Evolutionary conservation across 2,113 vertebrate genomes (phyloP).

Genomic region (Malurus melanocephalus): DNA sequence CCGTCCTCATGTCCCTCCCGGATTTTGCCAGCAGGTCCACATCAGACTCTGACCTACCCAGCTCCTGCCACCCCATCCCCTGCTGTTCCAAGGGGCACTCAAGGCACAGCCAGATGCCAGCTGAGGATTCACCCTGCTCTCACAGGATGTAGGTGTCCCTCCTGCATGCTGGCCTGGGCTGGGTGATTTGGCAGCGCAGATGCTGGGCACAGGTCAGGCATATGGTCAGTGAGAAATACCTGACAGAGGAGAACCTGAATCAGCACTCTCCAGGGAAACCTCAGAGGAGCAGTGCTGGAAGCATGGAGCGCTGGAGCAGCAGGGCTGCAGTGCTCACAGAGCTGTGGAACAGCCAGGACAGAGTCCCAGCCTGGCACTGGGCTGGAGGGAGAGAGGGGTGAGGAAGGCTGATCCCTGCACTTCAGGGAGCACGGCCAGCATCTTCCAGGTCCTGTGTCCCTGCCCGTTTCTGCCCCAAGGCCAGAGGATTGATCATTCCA

Average conservation of each 20-base stretch:
- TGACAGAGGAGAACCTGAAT: fast-evolving
- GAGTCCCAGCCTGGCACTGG: background rate
- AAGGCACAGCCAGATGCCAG: background rate
- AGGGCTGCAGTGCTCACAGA: background rate
- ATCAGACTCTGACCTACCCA: background rate
- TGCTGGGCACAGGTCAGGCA: background rate
- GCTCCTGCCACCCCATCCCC: background rate
- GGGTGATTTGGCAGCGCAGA: fast-evolving
- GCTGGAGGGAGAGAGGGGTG: background rate
- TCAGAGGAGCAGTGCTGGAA: background rate
- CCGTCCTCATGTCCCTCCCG: background rate
- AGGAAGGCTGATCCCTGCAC: background rate
- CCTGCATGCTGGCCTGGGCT: background rate
- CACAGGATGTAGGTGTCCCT: background rate
- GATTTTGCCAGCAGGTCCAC: background rate
- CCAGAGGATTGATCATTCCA: fast-evolving
- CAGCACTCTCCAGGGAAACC: background rate
- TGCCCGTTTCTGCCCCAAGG: background rate
- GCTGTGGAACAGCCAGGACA: fast-evolving
- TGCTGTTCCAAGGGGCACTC: background rate
- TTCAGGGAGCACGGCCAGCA: fast-evolving
- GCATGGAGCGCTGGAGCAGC: fast-evolving
- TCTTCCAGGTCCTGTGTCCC: fast-evolving
- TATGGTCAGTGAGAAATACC: background rate
- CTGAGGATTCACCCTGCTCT: fast-evolving